Conservation (phyloP, 2,113 vertebrate genomes). For the Phainopepla nitens region DNA sequence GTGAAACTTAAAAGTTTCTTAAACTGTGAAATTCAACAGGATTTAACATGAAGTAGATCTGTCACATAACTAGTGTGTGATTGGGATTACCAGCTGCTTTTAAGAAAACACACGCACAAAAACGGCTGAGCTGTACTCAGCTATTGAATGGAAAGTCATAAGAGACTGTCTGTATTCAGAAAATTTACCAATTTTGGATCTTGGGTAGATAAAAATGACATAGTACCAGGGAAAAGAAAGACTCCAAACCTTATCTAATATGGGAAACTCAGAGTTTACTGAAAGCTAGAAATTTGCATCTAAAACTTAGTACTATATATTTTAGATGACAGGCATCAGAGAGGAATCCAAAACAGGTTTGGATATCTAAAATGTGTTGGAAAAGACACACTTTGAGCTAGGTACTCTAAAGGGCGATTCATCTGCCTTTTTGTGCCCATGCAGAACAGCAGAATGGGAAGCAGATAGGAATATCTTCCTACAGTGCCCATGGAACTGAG, state of each 20-base stretch:
- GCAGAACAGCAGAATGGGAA: background rate
- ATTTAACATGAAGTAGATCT: background rate
- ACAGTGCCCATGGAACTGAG: background rate
- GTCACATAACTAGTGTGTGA: background rate
- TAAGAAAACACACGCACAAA: background rate
- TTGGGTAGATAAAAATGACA: background rate
- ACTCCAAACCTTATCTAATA: fast-evolving
- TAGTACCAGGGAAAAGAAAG: background rate
- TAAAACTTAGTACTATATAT: background rate
- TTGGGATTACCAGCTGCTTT: background rate
- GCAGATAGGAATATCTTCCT: background rate
- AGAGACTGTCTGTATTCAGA: background rate
- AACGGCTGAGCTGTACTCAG: background rate
- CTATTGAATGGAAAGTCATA: background rate
- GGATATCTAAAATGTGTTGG: background rate
- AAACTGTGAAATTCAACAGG: background rate
- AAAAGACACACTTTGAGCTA: background rate
- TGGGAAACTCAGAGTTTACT: background rate
- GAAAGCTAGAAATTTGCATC: background rate
- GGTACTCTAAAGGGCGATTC: background rate
- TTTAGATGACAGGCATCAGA: background rate
- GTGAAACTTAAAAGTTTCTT: too few relatives aligned
- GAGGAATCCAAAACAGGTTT: background rate
- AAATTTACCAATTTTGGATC: background rate
- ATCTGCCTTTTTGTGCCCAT: background rate